Conservation (phyloP, 2,797 vertebrate species). For the Sebastes kiyomatsui region DNA sequence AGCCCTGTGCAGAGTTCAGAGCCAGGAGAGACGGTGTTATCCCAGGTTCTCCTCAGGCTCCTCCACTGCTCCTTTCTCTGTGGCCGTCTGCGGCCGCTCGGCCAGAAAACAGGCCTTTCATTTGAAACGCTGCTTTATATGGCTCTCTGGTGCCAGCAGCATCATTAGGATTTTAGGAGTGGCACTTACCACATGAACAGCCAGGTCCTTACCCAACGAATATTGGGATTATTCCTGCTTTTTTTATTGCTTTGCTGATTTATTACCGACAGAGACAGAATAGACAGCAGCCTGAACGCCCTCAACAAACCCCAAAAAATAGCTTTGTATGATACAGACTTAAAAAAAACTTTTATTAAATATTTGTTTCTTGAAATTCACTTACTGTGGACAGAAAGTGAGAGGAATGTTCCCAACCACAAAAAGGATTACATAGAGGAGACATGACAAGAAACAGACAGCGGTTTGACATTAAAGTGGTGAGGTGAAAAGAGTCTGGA, state of each 20-base stretch:
- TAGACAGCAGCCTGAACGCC: conserved; percentile 8
- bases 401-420: conserved; percentile 9
- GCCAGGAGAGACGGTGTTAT: conserved; percentile 56
- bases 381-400: background rate
- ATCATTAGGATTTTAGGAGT: conserved; percentile 78
- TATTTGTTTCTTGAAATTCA: conserved; percentile 6
- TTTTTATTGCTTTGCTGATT: conserved; percentile 51
- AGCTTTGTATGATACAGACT: background rate
- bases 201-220: conserved; percentile 64
- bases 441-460: conserved; percentile 28
- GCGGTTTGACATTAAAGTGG: background rate
- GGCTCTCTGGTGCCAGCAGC: conserved; percentile 68
- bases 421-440: conserved; percentile 5
- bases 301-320: conserved; percentile 17
- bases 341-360: background rate
- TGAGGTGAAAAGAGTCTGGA: background rate
- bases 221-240: conserved; percentile 60
- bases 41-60: conserved; percentile 58
- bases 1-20: conserved; percentile 59
- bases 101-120: conserved; percentile 66
- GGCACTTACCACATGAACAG: conserved; percentile 76
- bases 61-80: conserved; percentile 44
- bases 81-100: conserved; percentile 42
- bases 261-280: conserved; percentile 25
- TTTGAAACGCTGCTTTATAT: conserved; percentile 59